Conservation (phyloP, 1,140 invertebrate genomes). For the Lepidurus packardi region DNA sequence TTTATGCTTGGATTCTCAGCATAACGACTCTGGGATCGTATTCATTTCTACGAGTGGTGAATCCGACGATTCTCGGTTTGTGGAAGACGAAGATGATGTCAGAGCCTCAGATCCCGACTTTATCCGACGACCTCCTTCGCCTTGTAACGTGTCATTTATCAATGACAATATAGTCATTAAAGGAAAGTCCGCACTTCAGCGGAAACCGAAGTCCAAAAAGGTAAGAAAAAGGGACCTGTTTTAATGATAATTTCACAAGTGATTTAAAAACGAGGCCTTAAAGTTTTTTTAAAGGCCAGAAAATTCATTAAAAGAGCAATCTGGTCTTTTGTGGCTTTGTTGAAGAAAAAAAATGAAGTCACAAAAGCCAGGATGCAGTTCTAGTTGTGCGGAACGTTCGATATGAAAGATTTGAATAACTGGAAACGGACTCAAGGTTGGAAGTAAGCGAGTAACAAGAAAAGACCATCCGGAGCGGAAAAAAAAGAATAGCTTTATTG, state of each 20-base stretch:
- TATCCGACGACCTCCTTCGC: slow-evolving; percentile 59
- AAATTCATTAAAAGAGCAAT: too few species aligned
- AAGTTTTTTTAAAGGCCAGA: too few species aligned
- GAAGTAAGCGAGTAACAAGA: too few species aligned
- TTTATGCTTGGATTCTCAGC: slow-evolving; percentile 30
- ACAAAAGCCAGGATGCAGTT: too few species aligned
- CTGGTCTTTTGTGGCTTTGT: too few species aligned
- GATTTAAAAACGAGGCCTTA: neutral
- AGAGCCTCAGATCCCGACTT: slow-evolving; percentile 49
- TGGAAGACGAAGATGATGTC: slow-evolving; percentile 53
- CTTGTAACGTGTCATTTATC: slow-evolving; percentile 72
- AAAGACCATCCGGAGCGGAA: too few species aligned
- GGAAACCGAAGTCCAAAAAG: slow-evolving; percentile 57
- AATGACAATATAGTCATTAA: slow-evolving; percentile 86
- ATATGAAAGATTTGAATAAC: too few species aligned
- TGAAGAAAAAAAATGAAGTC: too few species aligned
- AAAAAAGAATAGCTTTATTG: too few species aligned
- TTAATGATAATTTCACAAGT: neutral
- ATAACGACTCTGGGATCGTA: slow-evolving; percentile 58
- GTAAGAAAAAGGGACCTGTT: slow-evolving; percentile 43
- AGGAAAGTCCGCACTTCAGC: slow-evolving; percentile 68
- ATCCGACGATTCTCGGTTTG: slow-evolving; percentile 51
- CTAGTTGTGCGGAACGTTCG: too few species aligned
- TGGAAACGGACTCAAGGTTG: too few species aligned
- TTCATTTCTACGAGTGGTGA: slow-evolving; percentile 53